Base-by-base conservation (phyloP, 2,888 invertebrate species). In the Sialis fuliginosa region DNA sequence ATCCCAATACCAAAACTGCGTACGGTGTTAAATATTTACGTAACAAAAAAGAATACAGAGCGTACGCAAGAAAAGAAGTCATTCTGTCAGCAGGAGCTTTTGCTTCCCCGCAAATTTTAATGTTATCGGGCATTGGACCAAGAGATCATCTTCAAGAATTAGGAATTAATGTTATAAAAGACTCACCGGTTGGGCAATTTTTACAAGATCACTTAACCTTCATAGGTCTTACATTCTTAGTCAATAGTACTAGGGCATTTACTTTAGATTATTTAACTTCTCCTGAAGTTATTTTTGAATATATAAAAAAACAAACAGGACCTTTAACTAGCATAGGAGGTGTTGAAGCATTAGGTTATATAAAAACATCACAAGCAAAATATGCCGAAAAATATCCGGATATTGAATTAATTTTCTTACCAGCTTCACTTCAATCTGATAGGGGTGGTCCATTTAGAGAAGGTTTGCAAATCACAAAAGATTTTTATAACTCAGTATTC, bases 11-110 rank as follows among this genome's bases (percentile, higher is more conserved):
- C 1, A 79, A 77, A 54, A 64, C 65, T 12, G 82, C 84, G 0
- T 71, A 73, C 50, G 86, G 84, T 0, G 77, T 87, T 0, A 69
- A 81, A 54, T 79, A 79, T 51, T 62, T 72, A 1, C 71, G 76
- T 46, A 69, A 75, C 10, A 54, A 55, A 1, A 48, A 49, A 22
- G 48, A 45, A 30, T 47, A 53, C 30, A 51, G 49, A 1, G 61
- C 61, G 6, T 52, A 54, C 30, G 71, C 70, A 7, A 60, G 64
- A 34, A 68, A 66, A 50, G 70, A 69, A 51, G 63, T 76, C 2
- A 72, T 75, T 49, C 54, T 75, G 13, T 65, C 69, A 22, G 72
- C 69, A 5, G 76, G 77, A 4, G 66, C 75, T 5, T 69, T 77
- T 54, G 76, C 75, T 57, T 66, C 72, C 10, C 72, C 75, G 0